Conservation (phyloP, 2,113 vertebrate species). For the Dipodomys ordii region DNA sequence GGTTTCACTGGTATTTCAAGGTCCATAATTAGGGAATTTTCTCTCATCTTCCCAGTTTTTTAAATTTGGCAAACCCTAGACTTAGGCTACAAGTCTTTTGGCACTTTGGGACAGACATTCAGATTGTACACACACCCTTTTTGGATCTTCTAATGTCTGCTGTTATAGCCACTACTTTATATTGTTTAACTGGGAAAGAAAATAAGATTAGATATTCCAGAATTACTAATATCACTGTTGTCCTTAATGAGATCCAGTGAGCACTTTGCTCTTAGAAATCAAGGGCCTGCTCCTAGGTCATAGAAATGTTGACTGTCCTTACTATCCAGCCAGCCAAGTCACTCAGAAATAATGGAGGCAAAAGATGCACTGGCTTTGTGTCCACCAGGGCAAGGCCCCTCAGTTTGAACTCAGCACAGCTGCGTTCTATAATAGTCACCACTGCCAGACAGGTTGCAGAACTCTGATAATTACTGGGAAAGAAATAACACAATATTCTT, state of each 20-base stretch:
- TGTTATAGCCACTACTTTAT: background rate
- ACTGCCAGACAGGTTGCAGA: conserved; percentile 85
- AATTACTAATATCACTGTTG: background rate
- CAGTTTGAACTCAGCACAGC: conserved; percentile 81
- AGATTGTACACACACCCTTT: background rate
- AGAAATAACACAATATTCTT: conserved; percentile 91
- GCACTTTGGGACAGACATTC: background rate
- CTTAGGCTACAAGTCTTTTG: background rate
- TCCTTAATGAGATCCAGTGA: background rate
- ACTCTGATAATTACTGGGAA: conserved; percentile 87
- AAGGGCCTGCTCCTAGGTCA: conserved; percentile 46
- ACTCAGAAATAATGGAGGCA: conserved; percentile 62
- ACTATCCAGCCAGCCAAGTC: conserved; percentile 63
- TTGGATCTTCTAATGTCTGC: background rate
- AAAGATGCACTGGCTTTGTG: conserved; percentile 63
- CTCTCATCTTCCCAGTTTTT: background rate
- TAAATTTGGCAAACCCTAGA: background rate
- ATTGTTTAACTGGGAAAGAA: conserved; percentile 19
- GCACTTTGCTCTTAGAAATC: conserved; percentile 50
- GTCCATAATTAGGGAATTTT: background rate
- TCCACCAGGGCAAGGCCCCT: conserved; percentile 75
- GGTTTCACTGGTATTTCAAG: conserved; percentile 22
- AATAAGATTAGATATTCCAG: conserved; percentile 25
- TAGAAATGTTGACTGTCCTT: conserved; percentile 66
- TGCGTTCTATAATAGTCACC: conserved; percentile 84